Conservation (phyloP, 2,888 invertebrate species). For the Volucella inanis region DNA sequence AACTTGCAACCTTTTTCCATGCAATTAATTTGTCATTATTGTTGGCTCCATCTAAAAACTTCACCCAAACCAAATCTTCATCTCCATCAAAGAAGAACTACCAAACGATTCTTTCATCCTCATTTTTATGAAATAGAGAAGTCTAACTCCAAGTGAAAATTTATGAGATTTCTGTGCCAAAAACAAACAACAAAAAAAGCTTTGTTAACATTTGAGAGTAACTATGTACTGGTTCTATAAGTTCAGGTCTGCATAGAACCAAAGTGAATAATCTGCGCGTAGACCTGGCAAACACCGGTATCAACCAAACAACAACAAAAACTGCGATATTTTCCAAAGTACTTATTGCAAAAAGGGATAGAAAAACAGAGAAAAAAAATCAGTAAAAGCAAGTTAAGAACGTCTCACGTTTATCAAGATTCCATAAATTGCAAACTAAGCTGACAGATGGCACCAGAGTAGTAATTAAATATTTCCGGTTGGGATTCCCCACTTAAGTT, state of each 20-base stretch:
- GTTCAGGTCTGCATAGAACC: conserved; percentile 37
- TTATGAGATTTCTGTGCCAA: conserved; percentile 64
- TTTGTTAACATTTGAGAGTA: conserved; percentile 47
- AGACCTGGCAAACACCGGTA: conserved; percentile 50
- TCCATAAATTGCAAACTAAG: conserved; percentile 76
- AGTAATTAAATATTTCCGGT: conserved; percentile 77
- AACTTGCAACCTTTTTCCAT: neutral
- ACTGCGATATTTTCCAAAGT: conserved; percentile 37
- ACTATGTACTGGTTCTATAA: conserved; percentile 16
- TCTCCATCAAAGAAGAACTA: no score
- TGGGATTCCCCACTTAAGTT: conserved; percentile 62
- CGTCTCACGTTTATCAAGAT: conserved; percentile 74
- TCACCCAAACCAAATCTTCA: no score
- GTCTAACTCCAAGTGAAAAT: conserved; percentile 17
- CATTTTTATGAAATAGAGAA: conserved; percentile 27
- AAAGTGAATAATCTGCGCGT: conserved; percentile 50
- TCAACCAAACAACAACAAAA: conserved; percentile 46
- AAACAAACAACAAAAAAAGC: conserved; percentile 17
- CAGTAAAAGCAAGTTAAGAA: conserved; percentile 35
- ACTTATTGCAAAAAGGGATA: neutral
- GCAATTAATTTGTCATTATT: conserved; percentile 24
- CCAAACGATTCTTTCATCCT: no score
- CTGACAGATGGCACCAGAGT: conserved; percentile 77
- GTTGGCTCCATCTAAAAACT: conserved; percentile 10
- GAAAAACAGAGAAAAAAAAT: conserved; percentile 7